phyloP scores from a whole-genome alignment of 2,113 vertebrate species.

The Potamarius usumacintae region DNA sequence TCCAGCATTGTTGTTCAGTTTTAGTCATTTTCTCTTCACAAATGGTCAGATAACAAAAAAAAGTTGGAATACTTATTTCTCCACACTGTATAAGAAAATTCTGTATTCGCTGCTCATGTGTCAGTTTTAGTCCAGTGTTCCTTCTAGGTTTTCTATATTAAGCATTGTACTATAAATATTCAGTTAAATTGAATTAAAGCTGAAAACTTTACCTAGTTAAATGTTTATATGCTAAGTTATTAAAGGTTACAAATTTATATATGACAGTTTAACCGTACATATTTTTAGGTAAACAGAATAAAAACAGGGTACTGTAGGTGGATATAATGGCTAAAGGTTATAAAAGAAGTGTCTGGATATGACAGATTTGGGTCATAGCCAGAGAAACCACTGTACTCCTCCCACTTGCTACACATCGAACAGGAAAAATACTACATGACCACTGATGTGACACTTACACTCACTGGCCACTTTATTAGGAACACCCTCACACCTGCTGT shows the following conservation, averaged over 20 bases:
- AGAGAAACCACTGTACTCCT: not conserved
- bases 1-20: not conserved
- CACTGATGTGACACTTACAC: too few species aligned
- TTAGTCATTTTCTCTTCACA: not conserved
- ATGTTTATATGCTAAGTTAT: not conserved
- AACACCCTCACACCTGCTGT: not conserved
- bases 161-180: not conserved
- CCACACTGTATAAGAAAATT: not conserved
- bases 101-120: not conserved
- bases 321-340: not conserved
- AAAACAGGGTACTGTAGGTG: not conserved
- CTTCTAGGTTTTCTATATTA: not conserved
- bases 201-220: not conserved
- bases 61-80: not conserved
- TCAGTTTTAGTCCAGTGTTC: not conserved
- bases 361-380: constrained; percentile 17
- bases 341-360: not conserved
- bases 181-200: not conserved
- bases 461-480: not conserved
- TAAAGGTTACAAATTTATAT: not conserved
- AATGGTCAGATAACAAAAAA: not conserved
- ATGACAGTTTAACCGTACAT: not conserved
- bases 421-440: not conserved
- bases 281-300: not conserved
- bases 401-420: not conserved